These are phyloP conservation scores for Sminthopsis crassicaudata DNA, from an alignment of 2,113 vertebrate species.

Conservation along the genomic window DNA sequence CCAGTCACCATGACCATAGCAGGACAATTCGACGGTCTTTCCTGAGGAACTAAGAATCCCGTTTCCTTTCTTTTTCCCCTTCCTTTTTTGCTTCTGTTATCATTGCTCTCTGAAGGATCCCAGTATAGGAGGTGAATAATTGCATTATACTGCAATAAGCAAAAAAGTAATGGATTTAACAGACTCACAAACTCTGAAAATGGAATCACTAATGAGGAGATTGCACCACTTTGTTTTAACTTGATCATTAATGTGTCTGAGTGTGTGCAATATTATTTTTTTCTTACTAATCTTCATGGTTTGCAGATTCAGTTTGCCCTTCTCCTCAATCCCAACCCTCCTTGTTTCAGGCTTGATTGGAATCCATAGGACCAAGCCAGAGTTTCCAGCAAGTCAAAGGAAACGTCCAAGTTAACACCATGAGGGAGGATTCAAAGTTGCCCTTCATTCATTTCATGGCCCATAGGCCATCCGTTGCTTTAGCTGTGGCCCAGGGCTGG, in stretches of 20 bases:
- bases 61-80: slow-evolving; percentile 76
- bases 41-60: slow-evolving; percentile 81
- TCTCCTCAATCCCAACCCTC: slow-evolving; percentile 72
- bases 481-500: slow-evolving; percentile 53
- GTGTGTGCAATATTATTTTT: slow-evolving; percentile 84
- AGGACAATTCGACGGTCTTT: slow-evolving; percentile 83
- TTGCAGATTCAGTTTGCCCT: slow-evolving; percentile 82
- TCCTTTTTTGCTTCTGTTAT: slow-evolving; percentile 49
- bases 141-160: slow-evolving; percentile 84
- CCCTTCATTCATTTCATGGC: slow-evolving; percentile 64
- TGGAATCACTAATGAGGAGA: slow-evolving; percentile 82
- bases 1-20: slow-evolving; percentile 73
- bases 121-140: slow-evolving; percentile 80
- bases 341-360: slow-evolving; percentile 82
- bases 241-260: slow-evolving; percentile 86
- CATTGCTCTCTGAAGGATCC: slow-evolving; percentile 77
- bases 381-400: slow-evolving; percentile 79
- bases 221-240: slow-evolving; percentile 84
- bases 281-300: slow-evolving; percentile 86
- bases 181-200: slow-evolving; percentile 80
- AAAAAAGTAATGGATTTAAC: slow-evolving; percentile 78
- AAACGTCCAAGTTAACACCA: slow-evolving; percentile 65
- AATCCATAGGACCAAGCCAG: slow-evolving; percentile 77
- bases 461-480: slow-evolving; percentile 61
- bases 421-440: slow-evolving; percentile 42